Conservation (phyloP, 1,140 invertebrate genomes). For the Ceratina australensis region DNA sequence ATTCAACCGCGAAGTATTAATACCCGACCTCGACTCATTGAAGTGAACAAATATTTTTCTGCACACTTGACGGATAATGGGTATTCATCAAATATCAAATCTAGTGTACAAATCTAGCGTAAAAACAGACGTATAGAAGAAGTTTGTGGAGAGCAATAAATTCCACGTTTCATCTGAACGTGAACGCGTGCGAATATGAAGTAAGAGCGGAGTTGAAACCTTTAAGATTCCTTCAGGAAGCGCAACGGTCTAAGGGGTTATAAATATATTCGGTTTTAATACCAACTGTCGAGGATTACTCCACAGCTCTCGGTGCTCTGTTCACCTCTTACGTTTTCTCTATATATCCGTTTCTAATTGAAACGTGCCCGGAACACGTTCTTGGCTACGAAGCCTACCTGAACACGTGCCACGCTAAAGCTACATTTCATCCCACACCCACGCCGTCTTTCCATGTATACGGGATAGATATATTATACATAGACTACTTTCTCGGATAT, state of each 20-base stretch:
- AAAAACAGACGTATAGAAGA: constrained; percentile 12
- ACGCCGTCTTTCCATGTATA: neutral
- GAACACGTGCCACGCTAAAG: neutral
- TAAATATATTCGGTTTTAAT: constrained; percentile 65
- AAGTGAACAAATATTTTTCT: too few species aligned
- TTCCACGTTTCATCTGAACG: constrained; percentile 6
- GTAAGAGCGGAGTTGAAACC: constrained; percentile 26
- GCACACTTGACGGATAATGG: too few species aligned
- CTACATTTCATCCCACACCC: neutral
- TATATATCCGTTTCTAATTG: constrained; percentile 25
- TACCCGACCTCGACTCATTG: too few species aligned
- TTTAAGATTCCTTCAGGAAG: constrained; percentile 25
- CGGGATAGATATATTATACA: too few species aligned
- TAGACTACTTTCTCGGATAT: too few species aligned
- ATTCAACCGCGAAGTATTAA: too few species aligned
- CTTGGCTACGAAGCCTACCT: neutral
- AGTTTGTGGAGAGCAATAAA: constrained; percentile 22
- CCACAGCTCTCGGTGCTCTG: constrained; percentile 15
- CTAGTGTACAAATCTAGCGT: too few species aligned
- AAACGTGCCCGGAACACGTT: constrained; percentile 13
- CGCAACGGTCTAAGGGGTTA: constrained; percentile 42
- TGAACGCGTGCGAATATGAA: constrained; percentile 10
- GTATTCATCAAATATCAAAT: too few species aligned
- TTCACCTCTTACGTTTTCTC: neutral
- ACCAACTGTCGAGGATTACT: constrained; percentile 57